A percentile compares a stretch with the other conserved stretches of the same genome.
These are phyloP conservation scores for Acanthosepion lycidas DNA, from an alignment of 2,888 invertebrate genomes.

Conservation along the genomic window DNA sequence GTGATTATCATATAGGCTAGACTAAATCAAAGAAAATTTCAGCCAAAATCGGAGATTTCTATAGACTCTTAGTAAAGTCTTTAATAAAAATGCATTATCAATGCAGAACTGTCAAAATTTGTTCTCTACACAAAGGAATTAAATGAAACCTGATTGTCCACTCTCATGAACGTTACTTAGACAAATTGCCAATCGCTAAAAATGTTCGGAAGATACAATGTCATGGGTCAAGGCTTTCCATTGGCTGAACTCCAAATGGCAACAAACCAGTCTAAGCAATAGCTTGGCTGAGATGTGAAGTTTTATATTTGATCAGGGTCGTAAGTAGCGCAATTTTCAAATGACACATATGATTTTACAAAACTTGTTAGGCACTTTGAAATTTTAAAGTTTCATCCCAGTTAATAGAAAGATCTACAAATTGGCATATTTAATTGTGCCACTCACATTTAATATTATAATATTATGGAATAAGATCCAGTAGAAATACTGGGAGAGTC, in stretches of 20 bases:
- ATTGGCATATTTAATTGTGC: no score
- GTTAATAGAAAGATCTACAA: no score
- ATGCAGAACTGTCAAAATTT: not conserved
- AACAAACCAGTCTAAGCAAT: not conserved
- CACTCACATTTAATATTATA: no score
- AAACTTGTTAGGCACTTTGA: not conserved
- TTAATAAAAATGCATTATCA: not conserved
- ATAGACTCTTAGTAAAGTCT: not conserved
- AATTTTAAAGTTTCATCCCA: no score
- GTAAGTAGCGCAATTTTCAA: not conserved
- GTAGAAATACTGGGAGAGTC: no score
- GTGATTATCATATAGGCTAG: no score
- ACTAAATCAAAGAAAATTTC: no score
- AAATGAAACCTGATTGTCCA: constrained; percentile 11
- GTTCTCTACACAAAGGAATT: not conserved
- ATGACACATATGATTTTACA: not conserved
- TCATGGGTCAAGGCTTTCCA: not conserved
- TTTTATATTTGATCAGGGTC: not conserved
- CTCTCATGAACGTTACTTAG: not conserved
- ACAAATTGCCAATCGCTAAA: constrained; percentile 4
- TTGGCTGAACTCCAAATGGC: not conserved
- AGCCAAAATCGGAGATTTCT: no score
- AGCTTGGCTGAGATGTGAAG: not conserved
- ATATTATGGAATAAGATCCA: no score
- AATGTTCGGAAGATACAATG: not conserved